Evolutionary conservation across 2,797 vertebrate species (phyloP).

Genomic region (Enteromius fasciolatus): DNA sequence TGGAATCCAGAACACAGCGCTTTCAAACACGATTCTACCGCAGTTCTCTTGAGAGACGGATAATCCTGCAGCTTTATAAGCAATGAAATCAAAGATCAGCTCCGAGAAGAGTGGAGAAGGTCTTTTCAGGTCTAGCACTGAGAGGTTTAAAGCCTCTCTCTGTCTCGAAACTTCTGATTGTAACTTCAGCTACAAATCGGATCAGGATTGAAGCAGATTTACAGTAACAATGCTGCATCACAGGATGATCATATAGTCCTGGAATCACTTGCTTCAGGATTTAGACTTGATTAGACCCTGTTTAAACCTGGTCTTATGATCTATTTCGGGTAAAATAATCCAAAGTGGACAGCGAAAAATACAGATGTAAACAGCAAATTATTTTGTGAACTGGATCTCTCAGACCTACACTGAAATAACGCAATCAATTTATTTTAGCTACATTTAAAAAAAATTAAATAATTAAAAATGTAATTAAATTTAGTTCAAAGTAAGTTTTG

Average conservation of each 20-base stretch:
- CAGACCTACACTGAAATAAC: background rate
- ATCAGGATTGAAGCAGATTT: slow-evolving; percentile 78
- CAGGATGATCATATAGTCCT: slow-evolving; percentile 79
- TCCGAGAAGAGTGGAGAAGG: background rate
- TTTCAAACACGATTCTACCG: slow-evolving; percentile 64
- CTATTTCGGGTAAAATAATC: background rate
- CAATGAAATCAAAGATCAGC: slow-evolving; percentile 1
- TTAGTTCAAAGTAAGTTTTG: too few species aligned
- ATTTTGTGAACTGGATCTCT: background rate
- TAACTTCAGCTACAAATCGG: slow-evolving; percentile 57
- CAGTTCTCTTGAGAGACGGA: background rate
- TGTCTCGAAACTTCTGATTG: background rate
- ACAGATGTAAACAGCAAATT: background rate
- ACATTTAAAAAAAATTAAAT: too few species aligned
- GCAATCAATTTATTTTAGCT: too few species aligned
- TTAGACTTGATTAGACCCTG: slow-evolving; percentile 48
- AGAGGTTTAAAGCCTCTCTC: background rate
- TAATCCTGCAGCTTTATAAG: background rate
- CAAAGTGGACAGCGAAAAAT: background rate
- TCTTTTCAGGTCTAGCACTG: background rate
- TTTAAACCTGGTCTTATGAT: slow-evolving; percentile 47
- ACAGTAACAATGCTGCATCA: slow-evolving; percentile 77
- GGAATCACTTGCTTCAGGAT: slow-evolving; percentile 69
- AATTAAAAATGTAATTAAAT: too few species aligned
- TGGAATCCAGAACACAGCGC: slow-evolving; percentile 66